Evolutionary conservation across 2,113 vertebrate species (phyloP), one percentile per base, ranked within the genome.

Genomic region (Romanogobio albipinnatus): DNA sequence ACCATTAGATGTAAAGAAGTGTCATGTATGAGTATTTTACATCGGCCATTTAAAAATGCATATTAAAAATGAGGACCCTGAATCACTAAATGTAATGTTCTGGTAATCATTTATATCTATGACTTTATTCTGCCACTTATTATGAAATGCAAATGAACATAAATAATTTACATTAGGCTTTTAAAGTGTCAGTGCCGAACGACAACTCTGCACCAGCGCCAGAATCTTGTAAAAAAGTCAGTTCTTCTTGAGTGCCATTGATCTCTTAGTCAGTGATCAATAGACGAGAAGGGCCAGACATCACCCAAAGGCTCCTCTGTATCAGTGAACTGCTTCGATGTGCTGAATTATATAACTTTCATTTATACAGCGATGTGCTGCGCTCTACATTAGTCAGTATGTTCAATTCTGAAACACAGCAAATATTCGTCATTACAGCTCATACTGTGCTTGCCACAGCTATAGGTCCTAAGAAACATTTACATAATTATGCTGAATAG

Each of bases 191-290:
- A 59, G 9, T 8, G 15, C 26, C 66, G 0, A 39, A 66, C 53
- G 29, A 66, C 43, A 58, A n/a, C 43, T 14, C 17, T 13, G 33
- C 80, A 39, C 51, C 68, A 47, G 53, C 19, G 29, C 59, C 33
- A 74, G 45, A 45, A 62, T 70, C 62, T 45, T 56, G 33, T 85
- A 81, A 82, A 81, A 82, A 71, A 58, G 43, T 39, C 39, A 39
- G 26, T 61, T 58, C 22, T 29, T 86, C 62, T 24, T 56, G 71
- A 74, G 77, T 78, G 64, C 45, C 64, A 76, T 88, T 39, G 74
- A 88, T 86, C 71, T 83, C 17, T 24, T 9, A 15, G 59, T 68
- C 66, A 86, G 78, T 79, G 85, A 79, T 82, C 75, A 51, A 78
- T 86, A 82, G 24, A 56, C 45, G 51, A 77, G 51, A 70, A 45